phyloP scores from a whole-genome alignment of 2,797 vertebrate genomes.

The Lithobates sylvaticus region DNA sequence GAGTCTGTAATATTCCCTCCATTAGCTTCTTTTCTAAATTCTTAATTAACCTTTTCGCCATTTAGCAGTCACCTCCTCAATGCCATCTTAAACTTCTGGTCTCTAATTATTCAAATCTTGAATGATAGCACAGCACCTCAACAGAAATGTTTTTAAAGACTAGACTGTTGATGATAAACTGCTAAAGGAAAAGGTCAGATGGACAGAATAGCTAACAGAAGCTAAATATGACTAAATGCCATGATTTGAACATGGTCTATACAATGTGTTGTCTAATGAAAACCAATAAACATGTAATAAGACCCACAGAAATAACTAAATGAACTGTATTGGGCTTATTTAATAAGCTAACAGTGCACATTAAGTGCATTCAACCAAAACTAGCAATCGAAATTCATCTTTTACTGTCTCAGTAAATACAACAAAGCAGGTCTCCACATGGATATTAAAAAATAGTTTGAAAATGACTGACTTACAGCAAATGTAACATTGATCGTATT shows the following conservation, averaged over 20 bases:
- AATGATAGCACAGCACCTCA: constrained; percentile 17
- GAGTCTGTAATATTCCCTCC: constrained; percentile 49
- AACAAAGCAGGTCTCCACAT: too few relatives aligned
- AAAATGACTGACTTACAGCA: too few relatives aligned
- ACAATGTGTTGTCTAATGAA: not conserved
- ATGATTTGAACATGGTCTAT: not conserved
- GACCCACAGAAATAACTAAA: not conserved
- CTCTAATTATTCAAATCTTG: constrained; percentile 55
- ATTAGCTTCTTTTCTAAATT: constrained; percentile 40
- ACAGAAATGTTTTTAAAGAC: not conserved
- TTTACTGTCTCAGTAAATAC: too few relatives aligned
- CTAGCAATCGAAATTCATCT: too few relatives aligned
- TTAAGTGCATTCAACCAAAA: too few relatives aligned
- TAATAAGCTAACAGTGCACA: not conserved
- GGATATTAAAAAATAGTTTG: too few relatives aligned
- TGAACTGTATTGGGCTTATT: not conserved
- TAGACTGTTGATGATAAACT: constrained; percentile 1
- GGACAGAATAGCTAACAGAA: constrained; percentile 2
- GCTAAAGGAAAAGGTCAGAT: constrained; percentile 10
- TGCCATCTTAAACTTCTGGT: constrained; percentile 50
- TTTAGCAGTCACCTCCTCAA: constrained; percentile 47
- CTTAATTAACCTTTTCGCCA: constrained; percentile 20
- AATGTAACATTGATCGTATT: too few relatives aligned
- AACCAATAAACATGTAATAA: not conserved
- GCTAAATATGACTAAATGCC: constrained; percentile 1